Conservation (phyloP, 2,888 invertebrate species). For the Cremastinae sp. region DNA sequence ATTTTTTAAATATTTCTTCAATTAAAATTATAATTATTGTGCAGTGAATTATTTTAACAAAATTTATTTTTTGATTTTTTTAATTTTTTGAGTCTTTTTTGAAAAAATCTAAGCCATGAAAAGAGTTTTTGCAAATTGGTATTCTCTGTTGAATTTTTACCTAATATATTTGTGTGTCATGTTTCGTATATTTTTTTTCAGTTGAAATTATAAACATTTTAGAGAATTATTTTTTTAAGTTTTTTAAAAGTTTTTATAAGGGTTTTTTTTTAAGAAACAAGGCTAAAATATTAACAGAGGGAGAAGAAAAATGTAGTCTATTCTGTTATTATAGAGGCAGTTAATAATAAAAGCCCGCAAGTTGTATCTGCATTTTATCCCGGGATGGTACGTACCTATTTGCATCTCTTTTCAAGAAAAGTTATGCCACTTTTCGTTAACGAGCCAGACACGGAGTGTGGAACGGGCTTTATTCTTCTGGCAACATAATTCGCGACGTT, state of each 20-base stretch:
- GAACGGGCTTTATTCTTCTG: slow-evolving; percentile 6
- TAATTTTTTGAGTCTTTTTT: no score
- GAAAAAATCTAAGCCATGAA: no score
- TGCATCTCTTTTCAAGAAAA: slow-evolving; percentile 39
- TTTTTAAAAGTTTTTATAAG: neutral
- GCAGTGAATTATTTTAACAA: no score
- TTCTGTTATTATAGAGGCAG: slow-evolving; percentile 33
- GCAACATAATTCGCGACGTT: slow-evolving; percentile 10
- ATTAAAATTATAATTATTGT: no score
- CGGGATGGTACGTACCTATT: slow-evolving; percentile 26
- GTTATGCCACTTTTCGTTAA: slow-evolving; percentile 45
- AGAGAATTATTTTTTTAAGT: slow-evolving; percentile 3
- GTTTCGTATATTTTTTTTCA: no score
- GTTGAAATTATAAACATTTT: no score
- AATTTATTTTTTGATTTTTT: no score
- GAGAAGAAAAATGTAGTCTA: slow-evolving; percentile 11
- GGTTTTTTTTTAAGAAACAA: slow-evolving; percentile 12
- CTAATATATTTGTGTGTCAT: no score
- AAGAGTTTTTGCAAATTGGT: no score
- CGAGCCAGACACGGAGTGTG: slow-evolving; percentile 18
- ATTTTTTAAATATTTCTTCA: no score
- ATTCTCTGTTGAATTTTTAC: no score
- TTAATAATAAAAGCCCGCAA: slow-evolving; percentile 39
- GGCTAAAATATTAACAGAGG: slow-evolving; percentile 3
- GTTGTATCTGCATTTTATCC: slow-evolving; percentile 44